phyloP scores from a whole-genome alignment of 2,797 vertebrate species.

The Rhinella marina region DNA sequence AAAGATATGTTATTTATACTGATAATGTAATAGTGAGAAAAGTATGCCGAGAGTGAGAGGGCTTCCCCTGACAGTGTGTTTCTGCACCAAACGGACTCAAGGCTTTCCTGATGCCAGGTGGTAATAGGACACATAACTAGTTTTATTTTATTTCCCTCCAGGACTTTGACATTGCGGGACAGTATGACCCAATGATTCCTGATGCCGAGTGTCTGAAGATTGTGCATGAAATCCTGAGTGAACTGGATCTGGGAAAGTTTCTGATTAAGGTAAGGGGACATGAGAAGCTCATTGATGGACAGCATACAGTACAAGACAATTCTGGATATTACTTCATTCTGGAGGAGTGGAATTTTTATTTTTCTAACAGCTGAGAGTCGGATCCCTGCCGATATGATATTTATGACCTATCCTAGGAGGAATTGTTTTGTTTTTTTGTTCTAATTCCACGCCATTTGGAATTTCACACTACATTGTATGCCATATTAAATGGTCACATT shows the following conservation, averaged over 20 bases:
- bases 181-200: slow-evolving; percentile 94
- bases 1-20: no score
- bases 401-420: no score
- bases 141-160: slow-evolving; percentile 64
- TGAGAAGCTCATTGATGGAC: not conserved
- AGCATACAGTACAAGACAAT: not conserved
- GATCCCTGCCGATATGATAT: no score
- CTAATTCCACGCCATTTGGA: no score
- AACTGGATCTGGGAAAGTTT: slow-evolving; percentile 88
- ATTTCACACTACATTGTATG: no score
- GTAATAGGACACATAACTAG: not conserved
- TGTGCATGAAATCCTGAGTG: slow-evolving; percentile 88
- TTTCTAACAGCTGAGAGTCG: no score
- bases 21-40: no score
- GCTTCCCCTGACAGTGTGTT: not conserved
- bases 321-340: no score
- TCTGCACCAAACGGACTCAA: not conserved
- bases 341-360: no score
- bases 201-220: slow-evolving; percentile 97
- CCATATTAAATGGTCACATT: no score
- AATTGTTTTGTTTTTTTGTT: no score
- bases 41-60: no score
- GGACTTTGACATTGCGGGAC: slow-evolving; percentile 97
- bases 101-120: not conserved
- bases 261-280: slow-evolving; percentile 82